Evolutionary conservation across 2,113 vertebrate species (phyloP), one percentile per base, ranked within the genome.

Genomic region (Melanostigma gelatinosum): DNA sequence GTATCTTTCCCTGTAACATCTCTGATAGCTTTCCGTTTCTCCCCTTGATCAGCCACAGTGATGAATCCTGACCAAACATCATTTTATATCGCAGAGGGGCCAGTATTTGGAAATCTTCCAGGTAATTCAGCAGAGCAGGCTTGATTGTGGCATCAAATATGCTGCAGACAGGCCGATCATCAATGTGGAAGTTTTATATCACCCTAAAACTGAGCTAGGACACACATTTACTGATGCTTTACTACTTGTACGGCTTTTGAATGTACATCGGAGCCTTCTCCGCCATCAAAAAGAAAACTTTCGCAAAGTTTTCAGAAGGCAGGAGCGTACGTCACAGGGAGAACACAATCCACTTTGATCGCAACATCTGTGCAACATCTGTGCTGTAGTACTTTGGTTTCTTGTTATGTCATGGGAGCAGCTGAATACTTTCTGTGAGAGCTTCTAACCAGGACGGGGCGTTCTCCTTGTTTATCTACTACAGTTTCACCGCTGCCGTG

Each of bases 381-480:
- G 89, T 82, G 84, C 90, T 48, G n/a, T 64, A 54, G 81, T 75
- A 74, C 83, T 67, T 85, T 68, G 82, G 85, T 64, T 90, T 40
- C 69, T 65, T 79, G 60, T 91, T 85, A 73, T 84, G 62, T 80
- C 83, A 64, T 80, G 87, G 79, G 79, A 88, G 81, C 70, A 84
- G 38, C 75, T 18, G 18, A 85, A 88, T 85, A 27, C 75, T 76
- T 80, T 92, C 72, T 73, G 42, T 78, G 55, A 77, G 85, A 85
- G 55, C 75, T 75, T 83, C 75, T 74, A 93, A 93, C 79, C 90
- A 89, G 90, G 87, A 69, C 87, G 60, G 75, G 62, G 70, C 83
- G 87, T 91, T 92, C 84, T 90, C 55, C 82, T 88, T 90, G 84
- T 93, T 93, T 92, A 91, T 81, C 82, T 82, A 84, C 80, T 74